Conservation (phyloP, 2,113 vertebrate genomes). For the Cyprinus carpio region DNA sequence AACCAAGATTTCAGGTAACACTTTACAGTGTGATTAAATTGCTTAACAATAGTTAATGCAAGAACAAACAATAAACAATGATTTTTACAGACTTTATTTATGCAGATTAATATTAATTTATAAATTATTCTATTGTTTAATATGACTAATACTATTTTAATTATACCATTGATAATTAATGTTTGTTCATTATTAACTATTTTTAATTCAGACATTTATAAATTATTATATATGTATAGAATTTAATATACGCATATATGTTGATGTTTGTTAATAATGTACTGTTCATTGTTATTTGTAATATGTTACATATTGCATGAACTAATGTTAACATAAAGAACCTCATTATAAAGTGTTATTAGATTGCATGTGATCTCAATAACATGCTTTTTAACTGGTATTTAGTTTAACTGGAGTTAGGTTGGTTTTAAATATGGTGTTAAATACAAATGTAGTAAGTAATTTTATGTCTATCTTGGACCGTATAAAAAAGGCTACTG, state of each 20-base stretch:
- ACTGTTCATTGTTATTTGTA: not conserved
- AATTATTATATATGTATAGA: not conserved
- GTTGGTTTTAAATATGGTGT: no score
- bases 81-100: not conserved
- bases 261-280: not conserved
- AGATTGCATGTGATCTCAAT: not conserved
- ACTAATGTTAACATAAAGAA: not conserved
- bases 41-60: not conserved
- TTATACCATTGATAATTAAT: not conserved
- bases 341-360: no score
- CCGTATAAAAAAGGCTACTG: not conserved
- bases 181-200: not conserved
- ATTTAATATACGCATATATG: not conserved
- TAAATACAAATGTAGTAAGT: not conserved
- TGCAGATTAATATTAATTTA: not conserved
- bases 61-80: not conserved
- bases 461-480: constrained; percentile 4
- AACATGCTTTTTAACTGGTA: not conserved
- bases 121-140: no score
- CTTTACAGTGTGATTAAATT: not conserved
- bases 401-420: no score
- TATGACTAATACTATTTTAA: not conserved
- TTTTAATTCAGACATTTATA: not conserved
- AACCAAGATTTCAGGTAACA: not conserved
- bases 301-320: not conserved